Percentiles rank a stretch among this genome's conserved stretches.
Evolutionary conservation across 2,888 invertebrate species (phyloP).

Genomic region (Drosophila merina): DNA sequence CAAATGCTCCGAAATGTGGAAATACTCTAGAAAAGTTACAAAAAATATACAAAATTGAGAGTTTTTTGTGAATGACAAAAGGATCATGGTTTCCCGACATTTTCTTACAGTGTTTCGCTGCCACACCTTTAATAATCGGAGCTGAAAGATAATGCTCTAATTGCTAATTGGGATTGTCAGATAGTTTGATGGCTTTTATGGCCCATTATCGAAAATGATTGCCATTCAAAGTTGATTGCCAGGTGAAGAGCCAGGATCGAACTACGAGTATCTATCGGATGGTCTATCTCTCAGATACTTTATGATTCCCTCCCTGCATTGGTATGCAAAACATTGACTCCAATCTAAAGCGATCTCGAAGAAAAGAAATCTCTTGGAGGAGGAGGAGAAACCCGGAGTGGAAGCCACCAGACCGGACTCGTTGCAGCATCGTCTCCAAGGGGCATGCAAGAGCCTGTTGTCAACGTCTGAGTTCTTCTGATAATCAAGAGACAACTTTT

Average conservation of each 20-base stretch:
- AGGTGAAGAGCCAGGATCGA: slow-evolving; percentile 1
- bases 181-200: slow-evolving; percentile 1
- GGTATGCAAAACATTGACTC: slow-evolving; percentile 23
- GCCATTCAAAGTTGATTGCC: slow-evolving; percentile 10
- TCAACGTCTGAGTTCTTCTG: slow-evolving; percentile 14
- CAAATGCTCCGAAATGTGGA: not conserved
- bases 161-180: slow-evolving; percentile 58
- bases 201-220: slow-evolving; percentile 14
- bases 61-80: too few relatives aligned
- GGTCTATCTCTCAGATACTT: slow-evolving; percentile 29
- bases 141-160: slow-evolving; percentile 64
- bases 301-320: slow-evolving; percentile 7
- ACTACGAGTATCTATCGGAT: slow-evolving; percentile 3
- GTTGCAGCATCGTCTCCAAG: not conserved
- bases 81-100: not conserved
- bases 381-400: slow-evolving; percentile 35
- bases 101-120: slow-evolving; percentile 2
- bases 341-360: slow-evolving; percentile 14
- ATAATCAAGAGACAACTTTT: slow-evolving; percentile 33
- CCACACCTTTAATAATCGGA: slow-evolving; percentile 23
- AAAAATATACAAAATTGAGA: not conserved
- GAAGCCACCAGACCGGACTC: slow-evolving; percentile 29
- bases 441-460: slow-evolving; percentile 9
- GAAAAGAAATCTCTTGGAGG: slow-evolving; percentile 63
- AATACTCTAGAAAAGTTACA: not conserved